A percentile compares a stretch with the other conserved stretches of the same genome.
Evolutionary conservation across 2,797 vertebrate genomes (phyloP).

Genomic region (Novumbra hubbsi): DNA sequence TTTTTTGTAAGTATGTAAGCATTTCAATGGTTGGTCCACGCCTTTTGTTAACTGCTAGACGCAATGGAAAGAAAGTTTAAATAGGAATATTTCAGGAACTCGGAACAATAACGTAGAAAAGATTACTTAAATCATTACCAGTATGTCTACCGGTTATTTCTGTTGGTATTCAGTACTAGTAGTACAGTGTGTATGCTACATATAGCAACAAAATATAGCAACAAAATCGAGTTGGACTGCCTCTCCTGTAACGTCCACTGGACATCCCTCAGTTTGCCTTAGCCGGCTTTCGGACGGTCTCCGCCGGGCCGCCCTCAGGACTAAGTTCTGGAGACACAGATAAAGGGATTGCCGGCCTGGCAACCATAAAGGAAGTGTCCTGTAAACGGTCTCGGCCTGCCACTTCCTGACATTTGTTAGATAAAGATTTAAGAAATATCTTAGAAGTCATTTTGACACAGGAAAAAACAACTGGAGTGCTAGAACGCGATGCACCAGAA

Average conservation of each 20-base stretch:
- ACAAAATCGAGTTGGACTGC: neutral
- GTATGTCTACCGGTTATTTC: too few species aligned
- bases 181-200: too few species aligned
- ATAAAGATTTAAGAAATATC: slow-evolving; percentile 19
- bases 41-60: too few species aligned
- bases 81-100: too few species aligned
- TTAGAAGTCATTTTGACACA: slow-evolving; percentile 38
- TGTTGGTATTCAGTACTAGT: too few species aligned
- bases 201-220: too few species aligned
- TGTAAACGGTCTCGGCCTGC: slow-evolving; percentile 47
- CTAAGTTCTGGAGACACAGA: slow-evolving; percentile 40
- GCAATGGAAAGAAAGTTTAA: too few species aligned
- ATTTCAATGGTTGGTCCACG: too few species aligned
- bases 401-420: slow-evolving; percentile 57
- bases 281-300: neutral
- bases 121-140: too few species aligned
- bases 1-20: too few species aligned
- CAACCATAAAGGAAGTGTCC: slow-evolving; percentile 47
- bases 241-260: neutral
- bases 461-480: slow-evolving; percentile 50
- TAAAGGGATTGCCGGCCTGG: slow-evolving; percentile 22
- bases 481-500: neutral
- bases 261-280: neutral
- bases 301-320: slow-evolving; percentile 2
- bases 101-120: too few species aligned